Conservation (phyloP, 2,113 vertebrate genomes). For the Poeciliopsis occidentalis region DNA sequence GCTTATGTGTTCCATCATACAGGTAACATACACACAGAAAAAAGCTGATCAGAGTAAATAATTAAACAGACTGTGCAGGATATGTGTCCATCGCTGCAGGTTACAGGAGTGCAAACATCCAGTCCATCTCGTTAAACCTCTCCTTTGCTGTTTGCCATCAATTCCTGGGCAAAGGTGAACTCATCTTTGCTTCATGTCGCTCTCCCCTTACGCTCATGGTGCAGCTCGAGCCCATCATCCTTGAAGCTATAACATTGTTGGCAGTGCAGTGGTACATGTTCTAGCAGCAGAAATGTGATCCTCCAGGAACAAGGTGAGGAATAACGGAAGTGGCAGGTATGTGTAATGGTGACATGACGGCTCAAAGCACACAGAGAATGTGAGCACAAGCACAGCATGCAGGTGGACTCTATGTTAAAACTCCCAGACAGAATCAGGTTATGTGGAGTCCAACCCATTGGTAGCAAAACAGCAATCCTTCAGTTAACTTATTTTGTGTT, state of each 20-base stretch:
- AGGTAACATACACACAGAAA: neutral
- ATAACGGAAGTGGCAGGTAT: constrained; percentile 36
- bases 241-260: constrained; percentile 13
- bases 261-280: constrained; percentile 36
- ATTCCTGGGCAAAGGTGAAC: constrained; percentile 15
- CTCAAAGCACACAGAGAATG: constrained; percentile 10
- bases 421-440: neutral
- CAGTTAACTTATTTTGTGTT: neutral
- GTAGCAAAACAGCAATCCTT: no score
- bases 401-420: constrained; percentile 3
- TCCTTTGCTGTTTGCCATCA: constrained; percentile 38
- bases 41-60: constrained; percentile 7
- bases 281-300: constrained; percentile 48
- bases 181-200: constrained; percentile 1
- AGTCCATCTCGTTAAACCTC: constrained; percentile 27
- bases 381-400: neutral
- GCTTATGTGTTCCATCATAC: neutral
- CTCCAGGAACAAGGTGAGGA: constrained; percentile 26
- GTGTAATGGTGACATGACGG: constrained; percentile 18
- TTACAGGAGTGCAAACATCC: constrained; percentile 26
- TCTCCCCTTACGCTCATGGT: constrained; percentile 5
- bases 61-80: constrained; percentile 20
- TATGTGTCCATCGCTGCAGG: constrained; percentile 1
- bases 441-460: neutral
- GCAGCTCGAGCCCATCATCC: constrained; percentile 41